phyloP scores from a whole-genome alignment of 1,140 invertebrate genomes.

The Tribolium castaneum region DNA sequence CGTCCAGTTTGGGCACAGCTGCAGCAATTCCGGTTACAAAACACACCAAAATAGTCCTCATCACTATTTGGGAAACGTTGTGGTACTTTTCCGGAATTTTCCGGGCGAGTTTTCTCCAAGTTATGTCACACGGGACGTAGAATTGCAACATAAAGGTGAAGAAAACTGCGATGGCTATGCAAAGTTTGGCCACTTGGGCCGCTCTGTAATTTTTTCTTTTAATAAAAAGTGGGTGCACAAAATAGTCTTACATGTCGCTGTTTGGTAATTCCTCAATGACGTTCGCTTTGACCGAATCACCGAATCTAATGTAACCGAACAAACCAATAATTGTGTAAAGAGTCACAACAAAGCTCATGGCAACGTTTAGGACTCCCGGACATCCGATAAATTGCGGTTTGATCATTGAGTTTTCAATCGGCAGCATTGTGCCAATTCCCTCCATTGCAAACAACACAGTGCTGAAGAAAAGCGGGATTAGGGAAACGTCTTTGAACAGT shows the following conservation, averaged over 20 bases:
- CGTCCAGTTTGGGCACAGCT: slow-evolving; percentile 82
- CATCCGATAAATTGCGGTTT: slow-evolving; percentile 81
- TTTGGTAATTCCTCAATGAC: slow-evolving; percentile 52
- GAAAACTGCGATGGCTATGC: slow-evolving; percentile 88
- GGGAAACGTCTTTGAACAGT: slow-evolving; percentile 35
- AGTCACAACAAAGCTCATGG: slow-evolving; percentile 80
- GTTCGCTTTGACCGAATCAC: slow-evolving; percentile 47
- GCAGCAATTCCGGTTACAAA: slow-evolving; percentile 75
- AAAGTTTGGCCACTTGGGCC: slow-evolving; percentile 80
- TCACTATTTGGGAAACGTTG: slow-evolving; percentile 73
- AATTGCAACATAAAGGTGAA: slow-evolving; percentile 92
- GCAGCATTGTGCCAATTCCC: slow-evolving; percentile 85
- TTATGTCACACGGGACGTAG: slow-evolving; percentile 86
- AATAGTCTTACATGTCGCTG: slow-evolving; percentile 50
- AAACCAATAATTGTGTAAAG: slow-evolving; percentile 84
- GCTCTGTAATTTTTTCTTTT: slow-evolving; percentile 62
- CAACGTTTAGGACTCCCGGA: slow-evolving; percentile 83
- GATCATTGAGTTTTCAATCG: slow-evolving; percentile 89
- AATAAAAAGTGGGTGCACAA: neutral
- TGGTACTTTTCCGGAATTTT: slow-evolving; percentile 68
- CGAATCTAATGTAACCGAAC: slow-evolving; percentile 75
- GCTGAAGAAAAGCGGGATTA: slow-evolving; percentile 73
- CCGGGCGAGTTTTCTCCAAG: slow-evolving; percentile 69
- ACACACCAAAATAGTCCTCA: slow-evolving; percentile 69
- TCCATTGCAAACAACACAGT: slow-evolving; percentile 86